Base-by-base conservation (phyloP, 2,888 invertebrate genomes). In the Frankliniella fusca region DNA sequence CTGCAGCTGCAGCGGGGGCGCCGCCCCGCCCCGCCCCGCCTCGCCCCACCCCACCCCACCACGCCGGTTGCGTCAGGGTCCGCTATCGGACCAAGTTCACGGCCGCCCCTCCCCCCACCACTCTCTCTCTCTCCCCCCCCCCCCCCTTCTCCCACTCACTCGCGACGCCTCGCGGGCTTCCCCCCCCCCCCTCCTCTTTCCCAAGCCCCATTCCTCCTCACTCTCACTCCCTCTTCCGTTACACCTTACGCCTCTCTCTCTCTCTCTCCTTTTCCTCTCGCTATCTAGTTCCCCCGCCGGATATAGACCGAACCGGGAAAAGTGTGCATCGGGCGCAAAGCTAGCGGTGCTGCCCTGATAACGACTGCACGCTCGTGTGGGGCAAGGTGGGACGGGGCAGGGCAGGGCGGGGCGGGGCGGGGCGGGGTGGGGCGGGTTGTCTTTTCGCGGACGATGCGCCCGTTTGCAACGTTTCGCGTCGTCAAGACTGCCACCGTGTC, bases 41-140 rank as follows among this genome's bases (percentile, higher is more conserved):
- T 5, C 38, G 38, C 38, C 38, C n/a, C 38, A 5, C 38, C 38
- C 38, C 38, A 5, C 38, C 38, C 38, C 38, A 5, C 38, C 38
- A 2, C 38, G 38, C 38, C 38, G 38, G 84, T 81, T 81, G 83
- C 50, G 81, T 82, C 79, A 82, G 84, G 54, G 84, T 83, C 81
- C 84, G 82, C 80, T 81, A 82, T 80, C 81, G 83, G 50, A 82
- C 83, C 70, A 83, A 61, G 80, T 83, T 82, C 80, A 83, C 12
- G 48, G 50, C 48, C 80, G 48, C 18, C 65, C 49, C 18, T 9
- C n/a, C 27, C 9, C 12, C 9, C 27, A 48, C 38, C 38, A 3
- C 82, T 81, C 80, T 50, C 50, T 70, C 80, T 81, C 65, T 81
- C 82, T 65, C 18, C 80, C 49, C 82, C 61, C n/a, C 61, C 82